A percentile compares a stretch with the other conserved stretches of the same genome.
Evolutionary conservation across 1,140 invertebrate species (phyloP).

Genomic region (Hyles vespertilio): DNA sequence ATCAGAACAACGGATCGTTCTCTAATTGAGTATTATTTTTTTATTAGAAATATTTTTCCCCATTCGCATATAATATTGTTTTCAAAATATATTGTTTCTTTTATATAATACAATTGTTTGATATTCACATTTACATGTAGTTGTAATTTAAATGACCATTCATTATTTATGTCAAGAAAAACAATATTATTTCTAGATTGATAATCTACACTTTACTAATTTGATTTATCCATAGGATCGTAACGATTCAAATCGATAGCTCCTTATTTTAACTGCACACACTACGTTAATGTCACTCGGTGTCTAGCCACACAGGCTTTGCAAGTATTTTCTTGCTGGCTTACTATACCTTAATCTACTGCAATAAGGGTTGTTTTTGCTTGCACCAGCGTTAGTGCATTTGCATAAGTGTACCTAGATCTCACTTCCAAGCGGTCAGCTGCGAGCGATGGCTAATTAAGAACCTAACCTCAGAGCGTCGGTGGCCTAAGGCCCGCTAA

Average conservation of each 20-base stretch:
- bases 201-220: no score
- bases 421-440: conserved; percentile 55
- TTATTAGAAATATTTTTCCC: no score
- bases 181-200: no score
- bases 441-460: conserved; percentile 66
- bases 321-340: conserved; percentile 12
- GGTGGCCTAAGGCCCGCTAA: conserved; percentile 57
- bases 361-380: conserved; percentile 15
- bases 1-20: no score
- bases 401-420: conserved; percentile 26
- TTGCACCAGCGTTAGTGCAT: conserved; percentile 4
- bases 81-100: no score
- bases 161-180: no score
- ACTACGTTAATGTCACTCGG: conserved; percentile 32
- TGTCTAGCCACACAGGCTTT: conserved; percentile 21
- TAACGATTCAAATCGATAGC: conserved; percentile 19
- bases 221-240: no score
- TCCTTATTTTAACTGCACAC: conserved; percentile 22
- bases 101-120: no score
- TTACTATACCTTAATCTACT: conserved; percentile 4
- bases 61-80: no score
- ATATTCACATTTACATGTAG: no score
- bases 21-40: no score
- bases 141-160: no score
- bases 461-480: conserved; percentile 53